phyloP scores from a whole-genome alignment of 2,113 vertebrate species.

The Verasper variegatus region DNA sequence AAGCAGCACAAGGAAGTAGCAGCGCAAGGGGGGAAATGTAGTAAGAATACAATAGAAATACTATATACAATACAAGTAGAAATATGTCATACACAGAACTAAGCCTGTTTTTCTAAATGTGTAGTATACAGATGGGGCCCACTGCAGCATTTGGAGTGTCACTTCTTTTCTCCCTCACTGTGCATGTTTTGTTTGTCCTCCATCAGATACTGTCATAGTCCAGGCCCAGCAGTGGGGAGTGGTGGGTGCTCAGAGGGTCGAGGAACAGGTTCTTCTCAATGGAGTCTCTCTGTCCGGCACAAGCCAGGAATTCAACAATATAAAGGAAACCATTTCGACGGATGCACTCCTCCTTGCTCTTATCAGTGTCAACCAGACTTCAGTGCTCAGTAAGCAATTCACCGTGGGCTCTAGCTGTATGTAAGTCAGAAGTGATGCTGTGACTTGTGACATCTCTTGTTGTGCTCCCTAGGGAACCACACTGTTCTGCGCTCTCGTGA shows the following conservation, averaged over 20 bases:
- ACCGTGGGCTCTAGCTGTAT: neutral
- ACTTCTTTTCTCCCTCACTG: too few species aligned
- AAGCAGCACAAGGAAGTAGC: too few species aligned
- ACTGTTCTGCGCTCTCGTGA: constrained; percentile 60
- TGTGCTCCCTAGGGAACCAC: constrained; percentile 43
- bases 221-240: constrained; percentile 60
- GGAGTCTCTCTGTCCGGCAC: constrained; percentile 25
- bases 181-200: neutral
- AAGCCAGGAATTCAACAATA: constrained; percentile 31
- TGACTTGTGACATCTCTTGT: neutral
- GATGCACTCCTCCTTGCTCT: constrained; percentile 9
- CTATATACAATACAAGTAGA: too few species aligned
- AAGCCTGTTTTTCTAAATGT: too few species aligned
- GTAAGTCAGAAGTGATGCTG: neutral
- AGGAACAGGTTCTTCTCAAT: constrained; percentile 62
- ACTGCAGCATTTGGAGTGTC: too few species aligned
- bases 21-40: too few species aligned
- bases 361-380: constrained; percentile 28
- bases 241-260: constrained; percentile 36
- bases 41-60: too few species aligned
- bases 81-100: too few species aligned
- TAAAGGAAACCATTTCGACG: constrained; percentile 33
- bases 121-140: too few species aligned
- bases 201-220: constrained; percentile 57
- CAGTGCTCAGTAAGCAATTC: constrained; percentile 42